Percentiles rank a stretch among this genome's conserved stretches.
Evolutionary conservation across 2,113 vertebrate genomes (phyloP).

Genomic region (Oreochromis niloticus): DNA sequence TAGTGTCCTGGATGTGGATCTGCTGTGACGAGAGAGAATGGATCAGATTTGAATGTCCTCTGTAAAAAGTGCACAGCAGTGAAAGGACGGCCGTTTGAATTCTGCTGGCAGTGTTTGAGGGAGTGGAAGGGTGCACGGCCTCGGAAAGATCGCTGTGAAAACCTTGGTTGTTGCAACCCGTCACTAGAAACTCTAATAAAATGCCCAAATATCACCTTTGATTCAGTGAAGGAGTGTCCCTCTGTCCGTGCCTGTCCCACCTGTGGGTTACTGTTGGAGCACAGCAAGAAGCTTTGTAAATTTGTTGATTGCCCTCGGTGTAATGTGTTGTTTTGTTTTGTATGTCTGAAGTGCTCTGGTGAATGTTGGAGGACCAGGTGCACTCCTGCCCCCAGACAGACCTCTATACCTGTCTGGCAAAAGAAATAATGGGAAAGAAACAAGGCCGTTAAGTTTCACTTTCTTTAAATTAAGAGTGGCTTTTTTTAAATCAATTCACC

Average conservation of each 20-base stretch:
- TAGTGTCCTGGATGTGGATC: no score
- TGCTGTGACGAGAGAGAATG: no score
- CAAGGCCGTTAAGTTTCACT: no score
- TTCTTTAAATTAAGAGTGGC: no score
- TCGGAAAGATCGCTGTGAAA: constrained; percentile 28
- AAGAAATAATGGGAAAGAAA: not conserved
- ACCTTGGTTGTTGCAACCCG: constrained; percentile 13
- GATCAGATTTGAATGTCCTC: no score
- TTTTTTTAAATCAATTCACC: no score
- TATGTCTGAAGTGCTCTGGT: not conserved
- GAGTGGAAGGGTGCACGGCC: constrained; percentile 31
- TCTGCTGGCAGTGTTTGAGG: no score
- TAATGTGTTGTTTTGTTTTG: constrained; percentile 56
- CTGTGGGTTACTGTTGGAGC: constrained; percentile 52
- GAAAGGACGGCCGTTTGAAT: no score
- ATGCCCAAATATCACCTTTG: not conserved
- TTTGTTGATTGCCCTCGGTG: constrained; percentile 44
- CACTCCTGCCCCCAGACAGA: not conserved
- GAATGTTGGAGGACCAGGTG: not conserved
- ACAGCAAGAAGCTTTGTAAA: constrained; percentile 41
- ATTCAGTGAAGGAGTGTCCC: not conserved
- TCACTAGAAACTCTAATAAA: not conserved
- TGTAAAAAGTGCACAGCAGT: no score
- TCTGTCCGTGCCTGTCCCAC: constrained; percentile 57
- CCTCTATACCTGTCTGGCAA: not conserved